phyloP scores from a whole-genome alignment of 2,797 vertebrate species.

The Pangasius mekongensis region DNA sequence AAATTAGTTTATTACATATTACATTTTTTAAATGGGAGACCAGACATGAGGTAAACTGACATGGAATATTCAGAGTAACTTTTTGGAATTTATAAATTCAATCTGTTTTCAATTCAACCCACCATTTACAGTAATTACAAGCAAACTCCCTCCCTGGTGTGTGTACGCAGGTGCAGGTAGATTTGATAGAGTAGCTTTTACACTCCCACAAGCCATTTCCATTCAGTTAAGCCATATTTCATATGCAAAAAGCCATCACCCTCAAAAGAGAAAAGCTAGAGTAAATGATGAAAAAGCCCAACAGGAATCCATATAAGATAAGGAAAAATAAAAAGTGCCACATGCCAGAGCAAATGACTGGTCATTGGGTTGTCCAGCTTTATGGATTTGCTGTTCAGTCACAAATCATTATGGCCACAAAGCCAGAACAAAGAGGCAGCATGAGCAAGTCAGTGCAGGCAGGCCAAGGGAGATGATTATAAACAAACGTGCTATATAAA shows the following conservation, averaged over 20 bases:
- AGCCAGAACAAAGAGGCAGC: slow-evolving; percentile 45
- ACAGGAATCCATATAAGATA: slow-evolving; percentile 57
- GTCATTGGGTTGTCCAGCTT: slow-evolving; percentile 43
- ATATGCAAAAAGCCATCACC: slow-evolving; percentile 37
- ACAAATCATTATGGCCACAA: slow-evolving; percentile 54
- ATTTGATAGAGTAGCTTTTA: slow-evolving; percentile 15
- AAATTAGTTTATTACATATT: background rate
- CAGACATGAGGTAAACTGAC: background rate
- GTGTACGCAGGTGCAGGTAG: background rate
- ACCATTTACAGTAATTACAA: slow-evolving; percentile 14
- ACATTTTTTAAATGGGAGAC: background rate
- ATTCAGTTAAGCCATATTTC: slow-evolving; percentile 41
- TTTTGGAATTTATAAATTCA: background rate
- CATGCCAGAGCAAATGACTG: slow-evolving; percentile 50
- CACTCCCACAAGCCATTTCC: slow-evolving; percentile 36
- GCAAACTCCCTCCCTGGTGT: slow-evolving; percentile 9
- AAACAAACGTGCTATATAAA: slow-evolving; percentile 56
- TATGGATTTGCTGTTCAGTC: slow-evolving; percentile 49
- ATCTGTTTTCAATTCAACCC: slow-evolving; percentile 13
- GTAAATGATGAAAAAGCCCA: slow-evolving; percentile 51
- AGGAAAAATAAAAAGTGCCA: slow-evolving; percentile 38
- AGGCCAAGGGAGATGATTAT: slow-evolving; percentile 47
- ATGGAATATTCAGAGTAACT: slow-evolving; percentile 6
- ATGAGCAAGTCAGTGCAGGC: slow-evolving; percentile 28
- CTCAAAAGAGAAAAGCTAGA: slow-evolving; percentile 43